These are phyloP conservation scores for Dermochelys coriacea DNA, from an alignment of 2,797 vertebrate genomes.

Conservation along the genomic window DNA sequence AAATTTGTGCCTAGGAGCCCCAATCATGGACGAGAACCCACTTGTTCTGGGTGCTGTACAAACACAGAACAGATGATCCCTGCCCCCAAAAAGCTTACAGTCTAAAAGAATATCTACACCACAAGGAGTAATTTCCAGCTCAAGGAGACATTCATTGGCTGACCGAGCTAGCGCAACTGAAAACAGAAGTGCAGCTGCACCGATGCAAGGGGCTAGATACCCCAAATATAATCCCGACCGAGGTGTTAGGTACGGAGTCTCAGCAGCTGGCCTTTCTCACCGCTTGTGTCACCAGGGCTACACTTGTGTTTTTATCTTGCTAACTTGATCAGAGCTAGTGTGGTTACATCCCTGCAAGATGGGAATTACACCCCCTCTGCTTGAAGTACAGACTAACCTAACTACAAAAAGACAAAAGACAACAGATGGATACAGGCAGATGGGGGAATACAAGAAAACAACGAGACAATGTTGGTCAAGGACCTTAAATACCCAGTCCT, in stretches of 20 bases:
- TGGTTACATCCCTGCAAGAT: background rate
- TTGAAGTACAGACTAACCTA: background rate
- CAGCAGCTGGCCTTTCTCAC: too few relatives aligned
- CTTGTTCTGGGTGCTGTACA: background rate
- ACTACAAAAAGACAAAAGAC: background rate
- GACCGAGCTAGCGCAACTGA: background rate
- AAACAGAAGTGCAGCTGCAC: background rate
- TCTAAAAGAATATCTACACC: background rate
- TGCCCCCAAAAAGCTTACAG: background rate
- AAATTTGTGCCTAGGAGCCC: background rate
- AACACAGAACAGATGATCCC: background rate
- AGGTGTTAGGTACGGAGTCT: background rate
- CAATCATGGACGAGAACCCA: background rate
- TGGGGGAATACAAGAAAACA: background rate
- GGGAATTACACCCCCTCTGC: background rate
- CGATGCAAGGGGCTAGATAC: background rate
- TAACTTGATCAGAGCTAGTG: background rate
- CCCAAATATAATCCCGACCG: background rate
- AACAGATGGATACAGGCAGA: background rate
- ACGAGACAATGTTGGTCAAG: background rate
- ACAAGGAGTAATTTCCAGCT: background rate
- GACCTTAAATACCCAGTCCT: background rate
- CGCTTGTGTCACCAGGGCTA: background rate
- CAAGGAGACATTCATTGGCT: background rate
- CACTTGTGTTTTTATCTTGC: background rate